These are phyloP conservation scores for Nemapogon koenigi DNA, from an alignment of 2,888 invertebrate genomes.

Conservation along the genomic window DNA sequence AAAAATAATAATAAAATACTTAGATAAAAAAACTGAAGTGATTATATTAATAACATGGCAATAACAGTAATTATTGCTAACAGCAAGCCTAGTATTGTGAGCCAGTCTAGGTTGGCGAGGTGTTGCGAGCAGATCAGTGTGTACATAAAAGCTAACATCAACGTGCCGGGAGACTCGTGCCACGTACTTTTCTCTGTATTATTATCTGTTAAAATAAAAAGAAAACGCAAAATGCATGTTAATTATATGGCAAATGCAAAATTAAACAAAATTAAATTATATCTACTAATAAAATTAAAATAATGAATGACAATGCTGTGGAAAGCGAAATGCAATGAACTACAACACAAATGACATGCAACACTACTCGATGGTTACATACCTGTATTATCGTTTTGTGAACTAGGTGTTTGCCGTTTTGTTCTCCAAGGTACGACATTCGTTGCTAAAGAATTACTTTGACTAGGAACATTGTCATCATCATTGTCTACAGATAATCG, in stretches of 20 bases:
- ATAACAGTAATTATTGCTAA: slow-evolving; percentile 77
- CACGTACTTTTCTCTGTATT: slow-evolving; percentile 59
- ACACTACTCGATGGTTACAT: slow-evolving; percentile 45
- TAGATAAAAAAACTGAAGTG: too few relatives aligned
- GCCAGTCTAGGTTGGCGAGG: slow-evolving; percentile 75
- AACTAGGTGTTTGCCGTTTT: slow-evolving; percentile 47
- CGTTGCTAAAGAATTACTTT: slow-evolving; percentile 51
- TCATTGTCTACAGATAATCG: slow-evolving; percentile 44
- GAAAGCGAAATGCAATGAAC: slow-evolving; percentile 46
- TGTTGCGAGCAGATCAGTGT: slow-evolving; percentile 74
- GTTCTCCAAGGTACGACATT: slow-evolving; percentile 55
- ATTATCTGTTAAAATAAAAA: slow-evolving; percentile 47
- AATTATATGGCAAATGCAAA: slow-evolving; percentile 1
- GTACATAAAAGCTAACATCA: slow-evolving; percentile 80
- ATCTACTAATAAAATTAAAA: too few relatives aligned
- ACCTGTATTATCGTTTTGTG: slow-evolving; percentile 59
- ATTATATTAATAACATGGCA: slow-evolving; percentile 68
- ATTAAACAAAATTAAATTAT: slow-evolving; percentile 12
- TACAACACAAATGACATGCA: slow-evolving; percentile 54
- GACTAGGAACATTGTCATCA: slow-evolving; percentile 47
- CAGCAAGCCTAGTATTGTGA: slow-evolving; percentile 76
- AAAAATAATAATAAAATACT: too few relatives aligned
- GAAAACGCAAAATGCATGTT: slow-evolving; percentile 15
- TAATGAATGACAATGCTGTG: slow-evolving; percentile 11
- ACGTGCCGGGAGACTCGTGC: slow-evolving; percentile 68